These are phyloP conservation scores for Cenopis cana DNA, from an alignment of 2,888 invertebrate genomes.

Conservation along the genomic window DNA sequence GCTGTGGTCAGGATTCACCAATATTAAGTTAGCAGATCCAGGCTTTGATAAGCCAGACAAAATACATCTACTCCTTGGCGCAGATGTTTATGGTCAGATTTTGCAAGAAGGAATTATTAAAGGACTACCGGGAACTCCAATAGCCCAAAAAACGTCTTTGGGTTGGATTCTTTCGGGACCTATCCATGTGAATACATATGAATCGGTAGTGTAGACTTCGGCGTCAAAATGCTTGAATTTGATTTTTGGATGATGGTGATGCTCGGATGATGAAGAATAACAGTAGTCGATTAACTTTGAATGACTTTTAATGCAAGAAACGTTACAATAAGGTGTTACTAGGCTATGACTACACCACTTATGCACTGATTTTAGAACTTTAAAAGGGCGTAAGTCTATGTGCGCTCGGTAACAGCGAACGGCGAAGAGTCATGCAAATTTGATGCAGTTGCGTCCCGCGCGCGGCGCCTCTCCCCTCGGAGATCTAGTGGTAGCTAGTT, in stretches of 20 bases:
- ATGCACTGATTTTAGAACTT: no score
- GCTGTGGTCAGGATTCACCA: no score
- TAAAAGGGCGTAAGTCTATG: not conserved
- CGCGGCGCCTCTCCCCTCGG: not conserved
- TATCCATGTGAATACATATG: no score
- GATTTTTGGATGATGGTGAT: not conserved
- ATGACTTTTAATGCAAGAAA: not conserved
- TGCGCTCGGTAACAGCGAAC: not conserved
- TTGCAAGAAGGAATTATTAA: no score
- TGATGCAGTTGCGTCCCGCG: conserved; percentile 1
- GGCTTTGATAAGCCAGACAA: no score
- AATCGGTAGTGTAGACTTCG: not conserved
- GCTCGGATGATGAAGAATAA: not conserved
- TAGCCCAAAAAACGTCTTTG: no score
- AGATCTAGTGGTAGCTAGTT: not conserved
- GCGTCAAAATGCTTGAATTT: not conserved
- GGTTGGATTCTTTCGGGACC: no score
- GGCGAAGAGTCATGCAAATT: conserved; percentile 7
- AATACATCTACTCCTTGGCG: no score
- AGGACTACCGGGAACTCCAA: no score
- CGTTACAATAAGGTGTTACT: not conserved
- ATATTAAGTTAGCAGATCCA: no score
- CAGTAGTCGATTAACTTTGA: not conserved
- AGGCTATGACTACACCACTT: not conserved
- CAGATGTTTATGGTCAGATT: no score